phyloP scores from a whole-genome alignment of 2,888 invertebrate species.

The Candidula unifasciata region DNA sequence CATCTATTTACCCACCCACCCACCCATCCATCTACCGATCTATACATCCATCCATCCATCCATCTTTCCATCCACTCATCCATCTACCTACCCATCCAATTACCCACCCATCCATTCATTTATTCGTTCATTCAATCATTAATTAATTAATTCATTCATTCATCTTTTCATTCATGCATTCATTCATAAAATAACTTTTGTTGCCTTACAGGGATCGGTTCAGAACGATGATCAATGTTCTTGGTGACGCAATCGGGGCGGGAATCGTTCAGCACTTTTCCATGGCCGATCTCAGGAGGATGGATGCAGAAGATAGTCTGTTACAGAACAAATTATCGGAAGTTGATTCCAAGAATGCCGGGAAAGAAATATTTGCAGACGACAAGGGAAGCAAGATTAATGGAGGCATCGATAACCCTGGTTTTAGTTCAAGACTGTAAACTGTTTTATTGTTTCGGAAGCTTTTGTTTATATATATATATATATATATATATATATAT shows the following conservation, averaged over 20 bases:
- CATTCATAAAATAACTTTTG: too few relatives aligned
- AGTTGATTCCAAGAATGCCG: background rate
- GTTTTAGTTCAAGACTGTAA: background rate
- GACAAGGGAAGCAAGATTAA: background rate
- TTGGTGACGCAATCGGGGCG: conserved; percentile 95
- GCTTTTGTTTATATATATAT: too few relatives aligned
- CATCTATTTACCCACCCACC: too few relatives aligned
- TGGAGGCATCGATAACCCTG: conserved; percentile 11
- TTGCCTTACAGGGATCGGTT: conserved; percentile 80
- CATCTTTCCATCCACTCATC: too few relatives aligned
- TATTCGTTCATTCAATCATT: too few relatives aligned
- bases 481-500: too few relatives aligned
- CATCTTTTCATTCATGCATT: too few relatives aligned
- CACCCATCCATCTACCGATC: too few relatives aligned
- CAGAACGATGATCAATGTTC: conserved; percentile 89
- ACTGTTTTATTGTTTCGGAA: background rate
- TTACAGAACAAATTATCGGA: background rate
- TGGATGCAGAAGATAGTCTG: conserved; percentile 52
- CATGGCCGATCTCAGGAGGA: conserved; percentile 54
- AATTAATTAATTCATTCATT: too few relatives aligned
- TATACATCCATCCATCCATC: too few relatives aligned
- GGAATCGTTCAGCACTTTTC: conserved; percentile 89
- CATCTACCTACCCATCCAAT: too few relatives aligned
- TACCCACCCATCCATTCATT: too few relatives aligned
- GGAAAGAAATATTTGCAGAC: background rate